These are phyloP conservation scores for Amyelois transitella DNA, from an alignment of 1,140 invertebrate genomes.

Conservation along the genomic window DNA sequence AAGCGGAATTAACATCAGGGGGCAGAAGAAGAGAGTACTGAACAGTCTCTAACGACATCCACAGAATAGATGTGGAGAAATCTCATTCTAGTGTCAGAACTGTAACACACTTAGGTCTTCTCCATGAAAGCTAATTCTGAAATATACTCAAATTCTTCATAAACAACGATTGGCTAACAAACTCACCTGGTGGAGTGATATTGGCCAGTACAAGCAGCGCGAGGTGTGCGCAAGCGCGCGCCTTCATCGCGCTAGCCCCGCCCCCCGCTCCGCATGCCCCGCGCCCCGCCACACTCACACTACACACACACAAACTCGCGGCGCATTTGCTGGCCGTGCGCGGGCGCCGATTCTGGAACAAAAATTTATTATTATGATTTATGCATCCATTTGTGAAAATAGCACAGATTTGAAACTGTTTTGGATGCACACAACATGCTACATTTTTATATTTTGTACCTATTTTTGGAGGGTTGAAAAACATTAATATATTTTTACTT, in stretches of 20 bases:
- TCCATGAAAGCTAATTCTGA: too few relatives aligned
- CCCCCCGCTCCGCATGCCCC: conserved; percentile 31
- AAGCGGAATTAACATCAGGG: too few relatives aligned
- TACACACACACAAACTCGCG: conserved; percentile 1
- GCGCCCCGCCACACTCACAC: conserved; percentile 11
- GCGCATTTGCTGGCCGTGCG: not conserved
- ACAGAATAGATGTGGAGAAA: too few relatives aligned
- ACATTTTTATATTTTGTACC: too few relatives aligned
- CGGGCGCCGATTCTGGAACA: not conserved
- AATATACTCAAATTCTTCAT: too few relatives aligned
- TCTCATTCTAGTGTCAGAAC: too few relatives aligned
- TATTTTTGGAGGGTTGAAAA: too few relatives aligned
- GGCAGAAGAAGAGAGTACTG: too few relatives aligned
- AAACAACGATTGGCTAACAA: too few relatives aligned
- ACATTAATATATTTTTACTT: too few relatives aligned
- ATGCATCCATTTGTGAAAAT: not conserved
- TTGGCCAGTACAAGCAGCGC: conserved; percentile 41
- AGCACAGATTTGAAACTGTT: not conserved
- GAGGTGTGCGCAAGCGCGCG: conserved; percentile 34
- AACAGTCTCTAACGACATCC: too few relatives aligned
- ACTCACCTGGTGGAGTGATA: conserved; percentile 38
- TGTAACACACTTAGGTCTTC: too few relatives aligned
- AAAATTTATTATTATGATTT: not conserved
- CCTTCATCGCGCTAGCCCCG: conserved; percentile 17
- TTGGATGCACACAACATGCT: not conserved